Evolutionary conservation across 2,797 vertebrate species (phyloP), one percentile per base, ranked within the genome.

Genomic region (Pempheris klunzingeri): DNA sequence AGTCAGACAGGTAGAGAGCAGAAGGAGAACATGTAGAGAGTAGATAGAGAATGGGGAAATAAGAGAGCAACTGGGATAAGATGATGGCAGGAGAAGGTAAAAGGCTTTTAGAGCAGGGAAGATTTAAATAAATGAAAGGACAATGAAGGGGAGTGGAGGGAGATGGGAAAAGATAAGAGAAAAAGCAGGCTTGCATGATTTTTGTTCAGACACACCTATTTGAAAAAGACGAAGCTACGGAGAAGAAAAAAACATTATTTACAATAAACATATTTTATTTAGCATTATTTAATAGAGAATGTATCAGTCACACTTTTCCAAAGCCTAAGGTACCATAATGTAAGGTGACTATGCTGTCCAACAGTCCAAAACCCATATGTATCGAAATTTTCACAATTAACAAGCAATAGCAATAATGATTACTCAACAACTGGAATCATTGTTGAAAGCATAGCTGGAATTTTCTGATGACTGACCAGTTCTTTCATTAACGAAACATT

Each of bases 111-210:
- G 65, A 80, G 62, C 0, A 26, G 54, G 59, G 32, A 38, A 49
- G 63, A 73, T 81, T 78, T 84, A 63, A 78, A 86, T 84, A 83
- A 86, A 82, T 77, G 62, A 85, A 77, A 77, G 73, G 65, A 80
- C 71, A 88, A 75, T 68, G 47, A 46, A 36, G 17, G 32, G 13
- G 52, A 75, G 44, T 10, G 34, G 54, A 50, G 54, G 44, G 74
- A 69, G 69, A 71, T 20, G 58, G 52, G 50, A 26, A n/a, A 52
- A 36, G 43, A 54, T 44, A 50, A 61, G 6, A 26, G 58, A 47
- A 39, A 81, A 65, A 58, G 70, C 30, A 55, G 5, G 49, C 39
- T 30, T 1, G 46, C 18, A 13, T 26, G 20, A 28, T 24, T 72
- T 53, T 65, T 41, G 41, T 50, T 57, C 59, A 26, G 11, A 18